Conservation (phyloP, 2,113 vertebrate species). For the Sprattus sprattus region DNA sequence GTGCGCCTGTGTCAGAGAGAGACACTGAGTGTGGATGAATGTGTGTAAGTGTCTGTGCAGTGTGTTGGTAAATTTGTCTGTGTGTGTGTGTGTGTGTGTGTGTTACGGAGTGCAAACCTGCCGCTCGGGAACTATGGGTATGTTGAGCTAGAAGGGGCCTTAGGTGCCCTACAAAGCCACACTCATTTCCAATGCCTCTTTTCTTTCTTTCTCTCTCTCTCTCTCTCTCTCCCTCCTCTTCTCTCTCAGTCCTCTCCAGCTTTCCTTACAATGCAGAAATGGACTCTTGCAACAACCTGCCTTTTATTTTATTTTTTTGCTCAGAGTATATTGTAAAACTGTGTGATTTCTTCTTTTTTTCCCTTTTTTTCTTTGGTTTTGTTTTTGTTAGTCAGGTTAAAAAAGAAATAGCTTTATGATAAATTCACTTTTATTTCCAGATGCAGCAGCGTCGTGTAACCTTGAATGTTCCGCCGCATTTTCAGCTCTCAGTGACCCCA, state of each 20-base stretch:
- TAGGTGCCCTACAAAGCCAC: slow-evolving; percentile 64
- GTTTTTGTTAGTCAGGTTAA: slow-evolving; percentile 57
- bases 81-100: slow-evolving; percentile 23
- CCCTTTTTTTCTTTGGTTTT: slow-evolving; percentile 52
- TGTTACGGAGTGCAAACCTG: slow-evolving; percentile 40
- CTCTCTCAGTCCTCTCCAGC: slow-evolving; percentile 28
- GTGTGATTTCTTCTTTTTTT: slow-evolving; percentile 50
- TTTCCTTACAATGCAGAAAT: slow-evolving; percentile 71
- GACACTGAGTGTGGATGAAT: not conserved
- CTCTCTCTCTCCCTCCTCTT: slow-evolving; percentile 29
- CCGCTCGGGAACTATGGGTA: slow-evolving; percentile 71
- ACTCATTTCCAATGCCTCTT: slow-evolving; percentile 59
- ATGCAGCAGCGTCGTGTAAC: slow-evolving; percentile 78
- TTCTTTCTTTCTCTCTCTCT: slow-evolving; percentile 56
- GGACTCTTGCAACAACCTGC: slow-evolving; percentile 76
- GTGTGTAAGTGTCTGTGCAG: slow-evolving; percentile 32
- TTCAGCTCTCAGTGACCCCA: slow-evolving; percentile 36
- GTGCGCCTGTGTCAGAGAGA: not conserved
- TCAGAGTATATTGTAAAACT: slow-evolving; percentile 80
- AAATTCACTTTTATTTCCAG: slow-evolving; percentile 68
- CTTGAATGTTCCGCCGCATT: slow-evolving; percentile 77
- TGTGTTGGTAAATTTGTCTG: not conserved
- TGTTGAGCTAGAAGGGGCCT: slow-evolving; percentile 74
- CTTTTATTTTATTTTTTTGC: slow-evolving; percentile 70
- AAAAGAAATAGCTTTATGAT: slow-evolving; percentile 62